phyloP scores from a whole-genome alignment of 2,113 vertebrate species.

The Drymodes brunneopygia region DNA sequence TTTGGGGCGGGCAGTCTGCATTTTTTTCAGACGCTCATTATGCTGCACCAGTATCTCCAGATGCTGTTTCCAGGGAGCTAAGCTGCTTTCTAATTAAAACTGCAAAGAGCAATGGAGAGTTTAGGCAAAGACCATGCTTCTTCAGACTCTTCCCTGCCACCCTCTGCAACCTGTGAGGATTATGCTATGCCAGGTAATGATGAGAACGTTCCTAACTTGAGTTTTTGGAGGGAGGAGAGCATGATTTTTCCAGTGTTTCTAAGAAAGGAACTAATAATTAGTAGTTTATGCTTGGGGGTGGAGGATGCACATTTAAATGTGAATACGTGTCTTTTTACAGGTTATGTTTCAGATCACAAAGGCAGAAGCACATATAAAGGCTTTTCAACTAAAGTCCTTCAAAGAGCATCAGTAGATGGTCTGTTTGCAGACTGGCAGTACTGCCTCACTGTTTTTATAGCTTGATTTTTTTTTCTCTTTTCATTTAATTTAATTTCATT shows the following conservation, averaged over 20 bases:
- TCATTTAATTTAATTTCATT: neutral
- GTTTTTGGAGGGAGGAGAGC: neutral
- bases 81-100: neutral
- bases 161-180: neutral
- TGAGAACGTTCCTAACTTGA: neutral
- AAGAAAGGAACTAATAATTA: neutral
- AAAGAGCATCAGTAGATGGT: neutral
- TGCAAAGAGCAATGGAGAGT: conserved; percentile 51
- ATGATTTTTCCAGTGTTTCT: neutral
- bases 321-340: neutral
- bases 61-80: conserved; percentile 5
- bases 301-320: neutral
- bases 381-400: neutral
- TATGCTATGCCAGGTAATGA: conserved; percentile 59
- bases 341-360: neutral
- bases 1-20: conserved; percentile 67
- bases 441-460: neutral
- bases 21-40: conserved; percentile 38
- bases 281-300: neutral
- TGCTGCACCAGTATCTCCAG: conserved; percentile 43
- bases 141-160: neutral
- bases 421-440: neutral
- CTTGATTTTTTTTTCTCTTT: neutral
- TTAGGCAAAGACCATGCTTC: neutral
- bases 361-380: neutral